Evolutionary conservation across 2,797 vertebrate genomes (phyloP).

Genomic region (Paguma larvata): DNA sequence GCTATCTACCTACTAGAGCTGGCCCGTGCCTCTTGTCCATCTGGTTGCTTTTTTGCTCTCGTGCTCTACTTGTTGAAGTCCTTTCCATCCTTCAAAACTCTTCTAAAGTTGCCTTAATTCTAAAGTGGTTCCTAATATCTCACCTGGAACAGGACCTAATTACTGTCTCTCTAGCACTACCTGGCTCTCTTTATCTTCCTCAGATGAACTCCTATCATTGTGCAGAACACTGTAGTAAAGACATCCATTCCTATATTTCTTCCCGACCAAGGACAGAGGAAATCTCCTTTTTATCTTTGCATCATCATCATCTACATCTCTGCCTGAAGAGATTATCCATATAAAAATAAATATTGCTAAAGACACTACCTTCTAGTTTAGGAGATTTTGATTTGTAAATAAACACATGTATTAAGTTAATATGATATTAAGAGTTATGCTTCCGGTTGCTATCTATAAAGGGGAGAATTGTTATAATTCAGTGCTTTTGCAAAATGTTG

Average conservation of each 20-base stretch:
- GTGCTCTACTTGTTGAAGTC: background rate
- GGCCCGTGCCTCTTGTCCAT: background rate
- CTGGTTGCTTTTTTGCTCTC: background rate
- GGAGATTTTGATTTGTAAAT: background rate
- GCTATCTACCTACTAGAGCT: background rate
- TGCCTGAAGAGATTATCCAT: background rate
- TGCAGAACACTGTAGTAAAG: background rate
- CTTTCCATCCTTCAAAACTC: constrained; percentile 4
- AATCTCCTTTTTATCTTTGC: background rate
- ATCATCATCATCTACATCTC: background rate
- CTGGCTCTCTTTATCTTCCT: background rate
- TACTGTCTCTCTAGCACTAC: background rate
- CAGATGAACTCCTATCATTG: background rate
- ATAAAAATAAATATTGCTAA: background rate
- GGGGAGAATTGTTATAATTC: constrained; percentile 25
- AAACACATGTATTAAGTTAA: background rate
- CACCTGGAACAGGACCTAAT: background rate
- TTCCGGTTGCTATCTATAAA: constrained; percentile 3
- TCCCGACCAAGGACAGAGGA: background rate
- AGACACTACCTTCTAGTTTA: background rate
- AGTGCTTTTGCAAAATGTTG: constrained; percentile 53
- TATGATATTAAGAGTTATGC: constrained; percentile 50
- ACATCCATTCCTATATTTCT: background rate
- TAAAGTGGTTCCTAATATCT: background rate
- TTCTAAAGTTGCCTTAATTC: background rate